Percentiles rank a stretch among this genome's conserved stretches.
phyloP scores from a whole-genome alignment of 2,888 invertebrate species.

The Troilus luridus region DNA sequence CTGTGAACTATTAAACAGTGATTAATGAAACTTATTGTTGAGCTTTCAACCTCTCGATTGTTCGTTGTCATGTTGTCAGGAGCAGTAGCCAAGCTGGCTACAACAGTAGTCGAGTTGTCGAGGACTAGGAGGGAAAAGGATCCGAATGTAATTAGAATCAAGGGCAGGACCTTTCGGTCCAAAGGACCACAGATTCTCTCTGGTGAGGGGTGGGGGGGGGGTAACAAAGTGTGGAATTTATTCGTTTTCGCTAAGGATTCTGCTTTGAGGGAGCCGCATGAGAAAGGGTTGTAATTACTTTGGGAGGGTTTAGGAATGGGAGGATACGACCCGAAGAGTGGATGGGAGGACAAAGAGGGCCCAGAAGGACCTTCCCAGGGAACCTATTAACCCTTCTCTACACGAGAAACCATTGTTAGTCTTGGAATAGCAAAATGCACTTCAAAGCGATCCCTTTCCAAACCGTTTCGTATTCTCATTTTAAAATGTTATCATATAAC shows the following conservation, averaged over 20 bases:
- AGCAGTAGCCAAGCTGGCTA: neutral
- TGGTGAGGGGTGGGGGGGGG: neutral
- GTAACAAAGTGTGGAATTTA: conserved; percentile 1
- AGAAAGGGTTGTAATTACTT: conserved; percentile 24
- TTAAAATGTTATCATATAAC: neutral
- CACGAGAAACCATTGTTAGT: neutral
- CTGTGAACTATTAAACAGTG: neutral
- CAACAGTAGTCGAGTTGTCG: neutral
- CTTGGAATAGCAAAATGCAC: neutral
- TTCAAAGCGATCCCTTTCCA: neutral
- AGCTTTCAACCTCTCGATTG: neutral
- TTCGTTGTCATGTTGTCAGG: neutral
- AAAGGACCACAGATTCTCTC: neutral
- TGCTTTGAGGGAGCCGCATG: neutral
- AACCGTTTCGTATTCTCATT: neutral
- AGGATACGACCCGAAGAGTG: neutral
- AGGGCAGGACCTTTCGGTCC: neutral
- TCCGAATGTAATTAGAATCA: neutral
- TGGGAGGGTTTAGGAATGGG: neutral
- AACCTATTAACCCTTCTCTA: neutral
- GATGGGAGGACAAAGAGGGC: neutral
- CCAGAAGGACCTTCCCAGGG: too few species aligned
- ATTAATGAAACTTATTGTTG: neutral
- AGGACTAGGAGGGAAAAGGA: neutral
- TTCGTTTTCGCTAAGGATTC: neutral